Evolutionary conservation across 2,113 vertebrate genomes (phyloP), one percentile per base, ranked within the genome.

Genomic region (Callipepla squamata): DNA sequence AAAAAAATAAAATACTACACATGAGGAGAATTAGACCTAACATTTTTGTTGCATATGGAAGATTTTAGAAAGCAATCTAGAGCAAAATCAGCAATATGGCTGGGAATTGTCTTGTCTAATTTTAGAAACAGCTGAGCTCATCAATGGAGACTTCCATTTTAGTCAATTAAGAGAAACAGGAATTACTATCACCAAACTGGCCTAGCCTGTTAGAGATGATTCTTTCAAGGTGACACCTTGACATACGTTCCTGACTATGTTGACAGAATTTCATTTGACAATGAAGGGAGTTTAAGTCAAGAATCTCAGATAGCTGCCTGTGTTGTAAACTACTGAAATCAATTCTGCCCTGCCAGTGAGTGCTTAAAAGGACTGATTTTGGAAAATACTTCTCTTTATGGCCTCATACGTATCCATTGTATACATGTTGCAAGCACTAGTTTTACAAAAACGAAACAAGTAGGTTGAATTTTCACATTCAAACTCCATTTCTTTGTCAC

Each of bases 51-150:
- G 42, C 1, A 3, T 44, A 47, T 59, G 85, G 67, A 85, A 92
- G 59, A 82, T 55, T 86, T 93, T 77, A 77, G n/a, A 76, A 67
- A 82, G 87, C 70, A 83, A 87, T 85, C 92, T 89, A 87, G 59
- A 93, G 78, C 53, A 45, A 77, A 95, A 62, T 87, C 91, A 82
- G 75, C 85, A 95, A 53, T 89, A 92, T 90, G 90, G 50, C 40
- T 95, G 76, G 90, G 90, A 86, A 85, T 86, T 82, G 83, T 95
- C 42, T 47, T 45, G 38, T 51, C 72, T 94, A 77, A 94, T 94
- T 94, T 94, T 92, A 96, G 82, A 67, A 61, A 85, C 47, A 74
- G 42, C 26, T 70, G 45, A 94, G 65, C 80, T 94, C 82, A 78
- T 80, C 22, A 28, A 25, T 80, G 82, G 68, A 93, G 50, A 23